These are phyloP conservation scores for Actias luna DNA, from an alignment of 2,888 invertebrate genomes.

Conservation along the genomic window DNA sequence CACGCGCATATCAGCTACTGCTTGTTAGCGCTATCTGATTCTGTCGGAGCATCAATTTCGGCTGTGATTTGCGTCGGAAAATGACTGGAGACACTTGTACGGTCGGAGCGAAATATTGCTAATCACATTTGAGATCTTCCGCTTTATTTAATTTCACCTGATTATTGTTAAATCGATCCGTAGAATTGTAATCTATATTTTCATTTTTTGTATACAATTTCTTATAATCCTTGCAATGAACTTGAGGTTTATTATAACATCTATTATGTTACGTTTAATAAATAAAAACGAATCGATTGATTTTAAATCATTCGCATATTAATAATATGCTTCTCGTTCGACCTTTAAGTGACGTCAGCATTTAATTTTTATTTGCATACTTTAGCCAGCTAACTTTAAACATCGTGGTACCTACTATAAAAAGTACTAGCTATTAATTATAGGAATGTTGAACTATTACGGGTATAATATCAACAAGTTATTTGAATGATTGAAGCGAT, in stretches of 20 bases:
- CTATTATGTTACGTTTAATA: no score
- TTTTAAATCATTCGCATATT: background rate
- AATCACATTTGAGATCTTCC: background rate
- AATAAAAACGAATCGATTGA: background rate
- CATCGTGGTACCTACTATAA: no score
- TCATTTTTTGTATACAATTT: no score
- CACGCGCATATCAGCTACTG: conserved; percentile 68
- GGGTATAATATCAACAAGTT: no score
- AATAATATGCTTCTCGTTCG: background rate
- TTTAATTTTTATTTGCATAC: no score
- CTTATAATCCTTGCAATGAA: no score
- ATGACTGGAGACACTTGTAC: conserved; percentile 28
- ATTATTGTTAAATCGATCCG: background rate
- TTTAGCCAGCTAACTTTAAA: no score
- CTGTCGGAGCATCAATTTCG: conserved; percentile 62
- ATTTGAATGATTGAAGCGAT: no score
- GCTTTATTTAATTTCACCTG: background rate
- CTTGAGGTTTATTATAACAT: no score
- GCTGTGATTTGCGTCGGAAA: conserved; percentile 57
- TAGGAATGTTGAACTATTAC: no score
- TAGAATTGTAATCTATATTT: no score
- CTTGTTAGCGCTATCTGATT: conserved; percentile 71
- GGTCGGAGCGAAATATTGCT: conserved; percentile 19
- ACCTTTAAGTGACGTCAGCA: background rate
- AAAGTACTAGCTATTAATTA: no score